These are phyloP conservation scores for Syngnathus typhle DNA, from an alignment of 2,113 vertebrate genomes.

Conservation along the genomic window DNA sequence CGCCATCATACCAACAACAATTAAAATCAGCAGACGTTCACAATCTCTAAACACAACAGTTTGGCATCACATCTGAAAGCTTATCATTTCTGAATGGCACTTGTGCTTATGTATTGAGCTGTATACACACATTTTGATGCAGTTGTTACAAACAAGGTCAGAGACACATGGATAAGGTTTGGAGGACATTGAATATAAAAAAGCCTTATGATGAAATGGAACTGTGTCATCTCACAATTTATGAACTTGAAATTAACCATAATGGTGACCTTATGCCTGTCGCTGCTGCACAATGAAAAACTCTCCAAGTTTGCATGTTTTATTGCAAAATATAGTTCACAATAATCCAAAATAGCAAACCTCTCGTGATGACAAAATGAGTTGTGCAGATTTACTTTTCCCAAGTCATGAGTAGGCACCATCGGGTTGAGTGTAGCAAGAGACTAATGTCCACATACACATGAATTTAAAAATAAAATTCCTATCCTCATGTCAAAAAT, in stretches of 20 bases:
- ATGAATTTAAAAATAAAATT: background rate
- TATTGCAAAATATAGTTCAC: background rate
- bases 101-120: conserved; percentile 34
- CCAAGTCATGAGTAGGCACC: conserved; percentile 52
- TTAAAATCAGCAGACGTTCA: conserved; percentile 13
- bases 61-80: conserved; percentile 59
- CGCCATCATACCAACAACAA: conserved; percentile 4
- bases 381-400: conserved; percentile 21
- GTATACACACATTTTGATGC: conserved; percentile 22
- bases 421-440: conserved; percentile 38
- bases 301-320: background rate
- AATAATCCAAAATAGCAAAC: background rate
- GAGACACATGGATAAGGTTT: conserved; percentile 34
- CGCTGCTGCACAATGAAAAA: background rate
- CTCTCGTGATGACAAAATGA: conserved; percentile 8
- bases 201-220: conserved; percentile 38
- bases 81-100: conserved; percentile 50
- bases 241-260: background rate
- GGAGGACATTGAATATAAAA: conserved; percentile 22
- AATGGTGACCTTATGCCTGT: background rate
- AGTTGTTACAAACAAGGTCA: conserved; percentile 12
- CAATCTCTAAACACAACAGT: conserved; percentile 27
- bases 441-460: conserved; percentile 3
- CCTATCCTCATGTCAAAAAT: background rate
- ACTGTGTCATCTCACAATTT: conserved; percentile 3